A percentile compares a stretch with the other conserved stretches of the same genome.
phyloP scores from a whole-genome alignment of 2,113 vertebrate genomes.

The Pica pica region DNA sequence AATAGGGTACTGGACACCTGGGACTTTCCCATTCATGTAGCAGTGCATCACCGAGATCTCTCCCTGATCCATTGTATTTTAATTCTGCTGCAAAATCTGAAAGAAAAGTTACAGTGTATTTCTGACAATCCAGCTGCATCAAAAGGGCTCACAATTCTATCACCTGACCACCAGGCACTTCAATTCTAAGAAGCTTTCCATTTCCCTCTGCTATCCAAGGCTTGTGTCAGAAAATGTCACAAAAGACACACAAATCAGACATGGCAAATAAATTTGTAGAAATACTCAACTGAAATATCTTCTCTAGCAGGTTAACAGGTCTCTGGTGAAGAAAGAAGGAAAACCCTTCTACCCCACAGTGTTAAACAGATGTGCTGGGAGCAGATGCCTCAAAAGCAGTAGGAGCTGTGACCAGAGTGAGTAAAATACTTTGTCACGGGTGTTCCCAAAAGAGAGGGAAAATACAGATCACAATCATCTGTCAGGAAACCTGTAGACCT shows the following conservation, averaged over 20 bases:
- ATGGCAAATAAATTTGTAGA: background rate
- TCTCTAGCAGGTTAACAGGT: background rate
- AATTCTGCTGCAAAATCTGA: background rate
- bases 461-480: background rate
- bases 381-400: background rate
- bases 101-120: background rate
- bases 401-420: background rate
- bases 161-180: background rate
- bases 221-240: background rate
- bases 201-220: background rate
- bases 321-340: background rate
- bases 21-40: background rate
- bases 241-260: background rate
- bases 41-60: background rate
- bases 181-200: background rate
- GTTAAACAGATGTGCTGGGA: background rate
- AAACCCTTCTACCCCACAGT: background rate
- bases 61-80: background rate
- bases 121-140: background rate
- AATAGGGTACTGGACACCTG: background rate
- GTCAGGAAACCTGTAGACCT: background rate
- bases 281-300: background rate
- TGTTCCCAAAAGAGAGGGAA: background rate
- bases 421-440: background rate
- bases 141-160: background rate